Base-by-base conservation (phyloP, 2,113 vertebrate genomes). In the Tupaia chinensis region DNA sequence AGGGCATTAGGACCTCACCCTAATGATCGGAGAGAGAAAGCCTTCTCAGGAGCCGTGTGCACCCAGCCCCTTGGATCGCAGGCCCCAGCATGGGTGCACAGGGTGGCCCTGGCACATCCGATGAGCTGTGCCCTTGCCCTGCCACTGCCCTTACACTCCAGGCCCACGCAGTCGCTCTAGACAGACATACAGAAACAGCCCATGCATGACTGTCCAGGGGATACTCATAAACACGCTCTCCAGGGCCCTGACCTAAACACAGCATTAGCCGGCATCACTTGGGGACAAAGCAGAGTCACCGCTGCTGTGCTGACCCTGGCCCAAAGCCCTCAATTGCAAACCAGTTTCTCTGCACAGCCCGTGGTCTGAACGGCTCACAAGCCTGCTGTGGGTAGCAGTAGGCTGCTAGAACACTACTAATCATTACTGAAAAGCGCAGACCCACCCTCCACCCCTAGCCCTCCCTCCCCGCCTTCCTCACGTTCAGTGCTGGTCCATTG, bases 401-500 rank as follows among this genome's bases (percentile, higher is more conserved):
- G 17, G 56, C 53, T 85, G 58, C 68, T n/a, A 61, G 20, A 22
- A 25, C 72, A 70, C 72, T 83, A 83, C 11, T 54, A 54, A 25
- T 1, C 44, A 12, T 66, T 84, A 58, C 73, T 20, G 68, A 89
- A 94, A 88, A 93, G 44, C 87, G 23, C 8, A 85, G 34, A 22
- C 44, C 76, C 74, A 72, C 53, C 27, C 32, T 77, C 82, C 20
- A 80, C 10, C 32, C 29, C 76, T 22, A 86, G 9, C 14, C 1
- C 12, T 32, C 29, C 13, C 73, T 9, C 3, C 69, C 20, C 0
- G 25, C 66, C 80, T 68, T 77, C 78, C 97, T 97, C 94, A 97
- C 97, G 77, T 96, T 95, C 44, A 95, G 73, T 73, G 58, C 58
- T 34, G 93, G 84, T 92, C 92, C 96, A 54, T 93, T 92, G 0